These are phyloP conservation scores for Labrus mixtus DNA, from an alignment of 2,113 vertebrate genomes.

Conservation along the genomic window DNA sequence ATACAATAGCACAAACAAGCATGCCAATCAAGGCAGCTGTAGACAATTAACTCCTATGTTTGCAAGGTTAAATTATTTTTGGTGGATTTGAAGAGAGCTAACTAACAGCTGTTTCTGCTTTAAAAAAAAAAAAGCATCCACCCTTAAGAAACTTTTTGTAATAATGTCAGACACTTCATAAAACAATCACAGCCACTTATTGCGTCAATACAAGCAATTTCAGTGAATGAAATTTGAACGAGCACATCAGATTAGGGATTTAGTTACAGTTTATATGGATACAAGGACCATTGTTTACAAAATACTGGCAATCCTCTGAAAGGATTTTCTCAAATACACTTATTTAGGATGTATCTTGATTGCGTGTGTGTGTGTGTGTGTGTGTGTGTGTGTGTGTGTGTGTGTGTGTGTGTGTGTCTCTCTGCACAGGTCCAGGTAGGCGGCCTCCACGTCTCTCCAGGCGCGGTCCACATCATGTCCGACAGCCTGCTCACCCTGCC, in stretches of 20 bases:
- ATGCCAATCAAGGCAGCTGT: neutral
- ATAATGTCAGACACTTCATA: neutral
- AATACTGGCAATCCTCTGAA: neutral
- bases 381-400: neutral
- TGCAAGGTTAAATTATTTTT: neutral
- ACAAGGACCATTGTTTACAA: neutral
- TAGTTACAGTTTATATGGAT: neutral
- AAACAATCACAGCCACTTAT: neutral
- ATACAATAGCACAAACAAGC: neutral
- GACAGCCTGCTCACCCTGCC: constrained; percentile 97
- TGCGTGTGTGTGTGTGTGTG: neutral
- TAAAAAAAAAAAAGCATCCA: neutral
- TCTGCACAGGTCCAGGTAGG: constrained; percentile 92
- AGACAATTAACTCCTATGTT: too few species aligned
- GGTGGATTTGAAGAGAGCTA: neutral
- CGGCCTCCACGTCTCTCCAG: constrained; percentile 93
- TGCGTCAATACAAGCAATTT: too few species aligned
- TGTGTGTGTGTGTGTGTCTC: neutral
- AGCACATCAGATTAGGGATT: neutral
- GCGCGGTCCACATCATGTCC: constrained; percentile 91
- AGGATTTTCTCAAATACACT: too few species aligned
- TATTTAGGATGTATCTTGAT: too few species aligned
- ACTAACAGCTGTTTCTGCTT: too few species aligned
- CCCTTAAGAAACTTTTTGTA: neutral
- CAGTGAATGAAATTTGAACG: too few species aligned